Conservation (phyloP, 2,797 vertebrate species). For the Etheostoma perlongum region DNA sequence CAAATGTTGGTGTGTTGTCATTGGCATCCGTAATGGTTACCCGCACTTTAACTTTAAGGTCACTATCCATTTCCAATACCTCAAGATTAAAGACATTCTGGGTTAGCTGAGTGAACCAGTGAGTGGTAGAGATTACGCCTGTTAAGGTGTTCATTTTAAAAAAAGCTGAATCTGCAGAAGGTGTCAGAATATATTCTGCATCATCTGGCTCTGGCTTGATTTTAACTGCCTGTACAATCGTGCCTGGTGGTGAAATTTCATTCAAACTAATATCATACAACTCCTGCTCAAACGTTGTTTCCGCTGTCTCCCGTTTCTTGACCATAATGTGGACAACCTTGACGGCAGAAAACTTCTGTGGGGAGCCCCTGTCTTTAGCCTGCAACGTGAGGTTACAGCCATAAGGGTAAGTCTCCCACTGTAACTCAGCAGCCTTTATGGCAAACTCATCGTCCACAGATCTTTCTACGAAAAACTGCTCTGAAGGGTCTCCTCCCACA, state of each 20-base stretch:
- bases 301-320: slow-evolving; percentile 77
- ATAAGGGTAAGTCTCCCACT: slow-evolving; percentile 89
- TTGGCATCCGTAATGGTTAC: slow-evolving; percentile 93
- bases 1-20: slow-evolving; percentile 93
- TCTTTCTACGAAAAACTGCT: slow-evolving; percentile 89
- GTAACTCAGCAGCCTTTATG: slow-evolving; percentile 89
- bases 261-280: slow-evolving; percentile 89
- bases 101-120: slow-evolving; percentile 86
- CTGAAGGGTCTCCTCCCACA: slow-evolving; percentile 89
- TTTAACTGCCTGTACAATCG: slow-evolving; percentile 88
- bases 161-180: slow-evolving; percentile 86
- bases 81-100: slow-evolving; percentile 90
- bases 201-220: slow-evolving; percentile 88
- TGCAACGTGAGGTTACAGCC: slow-evolving; percentile 95
- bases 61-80: slow-evolving; percentile 85
- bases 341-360: slow-evolving; percentile 90
- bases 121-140: slow-evolving; percentile 91
- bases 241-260: slow-evolving; percentile 95
- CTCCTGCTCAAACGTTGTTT: slow-evolving; percentile 89
- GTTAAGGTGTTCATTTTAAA: slow-evolving; percentile 92
- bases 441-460: slow-evolving; percentile 88
- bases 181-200: slow-evolving; percentile 90
- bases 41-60: slow-evolving; percentile 87
- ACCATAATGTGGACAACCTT: slow-evolving; percentile 87
- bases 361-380: slow-evolving; percentile 93